These are phyloP conservation scores for Leptinotarsa haldemani DNA, from an alignment of 2,888 invertebrate genomes.

Conservation along the genomic window DNA sequence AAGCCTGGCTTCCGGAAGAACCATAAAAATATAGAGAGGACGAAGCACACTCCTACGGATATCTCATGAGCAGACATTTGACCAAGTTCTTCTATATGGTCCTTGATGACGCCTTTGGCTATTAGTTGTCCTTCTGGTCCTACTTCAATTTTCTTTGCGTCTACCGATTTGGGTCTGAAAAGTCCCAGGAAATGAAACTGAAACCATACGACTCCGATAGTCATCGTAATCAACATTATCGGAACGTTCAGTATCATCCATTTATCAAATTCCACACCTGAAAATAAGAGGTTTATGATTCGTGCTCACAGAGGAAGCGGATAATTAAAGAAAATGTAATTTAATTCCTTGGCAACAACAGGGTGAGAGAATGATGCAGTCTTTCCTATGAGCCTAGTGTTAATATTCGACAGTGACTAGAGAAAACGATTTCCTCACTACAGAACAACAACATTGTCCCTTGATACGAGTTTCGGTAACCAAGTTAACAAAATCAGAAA, in stretches of 20 bases:
- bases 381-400: too few relatives aligned
- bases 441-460: too few relatives aligned
- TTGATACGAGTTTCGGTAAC: too few relatives aligned
- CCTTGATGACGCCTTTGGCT: conserved; percentile 78
- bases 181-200: conserved; percentile 85
- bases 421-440: too few relatives aligned
- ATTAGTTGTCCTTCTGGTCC: conserved; percentile 70
- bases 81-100: conserved; percentile 82
- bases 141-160: conserved; percentile 56
- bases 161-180: conserved; percentile 64
- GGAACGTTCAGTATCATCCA: conserved; percentile 91
- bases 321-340: too few relatives aligned
- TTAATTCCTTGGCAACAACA: too few relatives aligned
- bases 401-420: too few relatives aligned
- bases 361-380: too few relatives aligned
- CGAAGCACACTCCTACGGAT: conserved; percentile 78
- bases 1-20: conserved; percentile 91
- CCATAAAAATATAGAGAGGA: conserved; percentile 84
- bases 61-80: conserved; percentile 82
- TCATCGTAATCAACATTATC: conserved; percentile 81
- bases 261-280: conserved; percentile 78
- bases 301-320: too few relatives aligned
- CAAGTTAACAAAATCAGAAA: too few relatives aligned
- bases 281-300: background rate
- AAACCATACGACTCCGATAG: conserved; percentile 81